A percentile compares a stretch with the other conserved stretches of the same genome.
These are phyloP conservation scores for Aspidiotus destructor DNA, from an alignment of 2,888 invertebrate species.

Conservation along the genomic window DNA sequence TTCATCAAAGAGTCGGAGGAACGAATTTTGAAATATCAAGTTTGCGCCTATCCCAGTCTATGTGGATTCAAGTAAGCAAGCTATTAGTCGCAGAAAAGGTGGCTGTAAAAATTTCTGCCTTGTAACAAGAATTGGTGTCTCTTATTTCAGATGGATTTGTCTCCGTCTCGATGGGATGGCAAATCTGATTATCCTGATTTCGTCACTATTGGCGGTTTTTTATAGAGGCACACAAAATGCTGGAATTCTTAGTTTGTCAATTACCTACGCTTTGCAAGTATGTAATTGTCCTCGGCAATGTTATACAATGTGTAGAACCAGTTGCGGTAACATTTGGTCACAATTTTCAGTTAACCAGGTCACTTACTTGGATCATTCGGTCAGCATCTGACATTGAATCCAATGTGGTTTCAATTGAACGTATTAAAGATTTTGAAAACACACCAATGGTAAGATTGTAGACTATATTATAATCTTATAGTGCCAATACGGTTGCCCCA, in stretches of 20 bases:
- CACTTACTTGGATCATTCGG: conserved; percentile 89
- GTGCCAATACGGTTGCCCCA: too few relatives aligned
- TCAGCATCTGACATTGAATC: conserved; percentile 68
- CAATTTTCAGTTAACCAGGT: conserved; percentile 70
- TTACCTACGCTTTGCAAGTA: conserved; percentile 78
- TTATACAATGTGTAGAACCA: too few relatives aligned
- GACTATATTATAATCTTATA: too few relatives aligned
- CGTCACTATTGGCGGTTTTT: conserved; percentile 84
- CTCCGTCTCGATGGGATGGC: conserved; percentile 93
- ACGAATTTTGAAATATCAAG: conserved; percentile 84
- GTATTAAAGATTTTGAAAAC: conserved; percentile 50
- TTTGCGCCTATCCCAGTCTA: conserved; percentile 84
- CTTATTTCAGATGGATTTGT: conserved; percentile 62
- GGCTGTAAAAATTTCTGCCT: too few relatives aligned
- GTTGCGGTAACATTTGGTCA: too few relatives aligned
- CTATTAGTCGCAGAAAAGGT: too few relatives aligned
- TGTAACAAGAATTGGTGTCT: conserved; percentile 50
- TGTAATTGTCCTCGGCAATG: not conserved
- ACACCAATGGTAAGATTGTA: conserved; percentile 39
- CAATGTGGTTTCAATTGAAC: conserved; percentile 52
- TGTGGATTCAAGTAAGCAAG: conserved; percentile 49
- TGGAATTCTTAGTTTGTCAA: conserved; percentile 77
- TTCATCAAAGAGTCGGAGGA: conserved; percentile 81
- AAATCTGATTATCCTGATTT: conserved; percentile 87
- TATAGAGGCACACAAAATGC: conserved; percentile 59